phyloP scores from a whole-genome alignment of 2,113 vertebrate species.

The Shinisaurus crocodilurus region DNA sequence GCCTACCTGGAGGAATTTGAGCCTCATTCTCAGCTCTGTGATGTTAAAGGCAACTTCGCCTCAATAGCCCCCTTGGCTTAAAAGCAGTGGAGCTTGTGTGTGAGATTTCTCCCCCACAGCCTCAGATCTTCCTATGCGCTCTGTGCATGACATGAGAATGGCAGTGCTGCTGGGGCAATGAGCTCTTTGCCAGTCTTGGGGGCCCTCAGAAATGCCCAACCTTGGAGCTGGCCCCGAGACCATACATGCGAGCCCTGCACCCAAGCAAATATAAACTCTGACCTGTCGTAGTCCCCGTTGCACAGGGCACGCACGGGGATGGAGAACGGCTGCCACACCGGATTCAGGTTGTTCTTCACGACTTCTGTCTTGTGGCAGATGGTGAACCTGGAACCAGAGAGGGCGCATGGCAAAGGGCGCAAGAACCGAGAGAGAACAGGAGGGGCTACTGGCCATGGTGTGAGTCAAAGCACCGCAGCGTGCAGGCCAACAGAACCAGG shows the following conservation, averaged over 20 bases:
- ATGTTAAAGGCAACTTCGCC: neutral
- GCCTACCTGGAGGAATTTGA: no score
- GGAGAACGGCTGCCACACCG: slow-evolving; percentile 96
- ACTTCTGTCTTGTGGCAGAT: slow-evolving; percentile 96
- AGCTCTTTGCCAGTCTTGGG: neutral
- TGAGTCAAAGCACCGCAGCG: neutral
- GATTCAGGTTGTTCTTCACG: slow-evolving; percentile 95
- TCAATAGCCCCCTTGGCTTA: neutral
- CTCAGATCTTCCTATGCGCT: neutral
- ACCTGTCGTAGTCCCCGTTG: slow-evolving; percentile 98
- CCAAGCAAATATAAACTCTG: slow-evolving; percentile 28
- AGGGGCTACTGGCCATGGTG: neutral
- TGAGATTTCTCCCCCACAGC: neutral
- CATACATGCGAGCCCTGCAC: neutral
- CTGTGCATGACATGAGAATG: neutral
- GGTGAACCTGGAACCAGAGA: slow-evolving; percentile 82
- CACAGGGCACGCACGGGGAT: slow-evolving; percentile 95
- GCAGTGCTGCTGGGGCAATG: neutral
- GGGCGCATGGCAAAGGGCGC: neutral
- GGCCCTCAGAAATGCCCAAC: neutral
- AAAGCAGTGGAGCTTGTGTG: neutral
- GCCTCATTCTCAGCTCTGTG: no score
- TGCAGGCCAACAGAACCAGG: neutral
- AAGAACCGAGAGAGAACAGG: neutral
- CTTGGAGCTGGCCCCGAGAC: neutral